These are phyloP conservation scores for Epizoanthus scotinus DNA, from an alignment of 92 coral and sea anemone species.

Conservation along the genomic window DNA sequence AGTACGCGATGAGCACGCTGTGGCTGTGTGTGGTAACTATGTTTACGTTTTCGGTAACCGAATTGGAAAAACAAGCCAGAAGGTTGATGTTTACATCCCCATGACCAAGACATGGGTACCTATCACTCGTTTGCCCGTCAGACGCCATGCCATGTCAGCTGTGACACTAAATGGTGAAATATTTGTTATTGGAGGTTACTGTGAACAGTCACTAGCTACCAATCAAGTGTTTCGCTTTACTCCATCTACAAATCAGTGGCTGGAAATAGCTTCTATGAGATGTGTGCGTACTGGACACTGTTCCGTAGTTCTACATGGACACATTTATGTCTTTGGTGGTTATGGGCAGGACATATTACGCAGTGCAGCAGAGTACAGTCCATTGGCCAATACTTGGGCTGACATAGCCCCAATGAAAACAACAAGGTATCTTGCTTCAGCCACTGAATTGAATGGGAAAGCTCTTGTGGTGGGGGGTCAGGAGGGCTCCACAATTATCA, in stretches of 20 bases:
- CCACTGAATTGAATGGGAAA: slow-evolving; percentile 55
- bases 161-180: slow-evolving; percentile 61
- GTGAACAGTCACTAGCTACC: slow-evolving; percentile 55
- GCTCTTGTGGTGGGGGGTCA: slow-evolving; percentile 72
- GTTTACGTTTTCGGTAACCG: slow-evolving; percentile 63
- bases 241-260: slow-evolving; percentile 69
- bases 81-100: slow-evolving; percentile 69
- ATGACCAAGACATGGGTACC: slow-evolving; percentile 58
- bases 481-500: slow-evolving; percentile 45
- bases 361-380: slow-evolving; percentile 57
- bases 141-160: slow-evolving; percentile 64
- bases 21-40: slow-evolving; percentile 53
- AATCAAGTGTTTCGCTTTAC: slow-evolving; percentile 70
- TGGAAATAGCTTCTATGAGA: slow-evolving; percentile 64
- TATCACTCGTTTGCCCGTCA: slow-evolving; percentile 50
- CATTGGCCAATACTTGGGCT: slow-evolving; percentile 58
- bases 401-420: slow-evolving; percentile 60
- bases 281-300: slow-evolving; percentile 70
- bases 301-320: slow-evolving; percentile 61
- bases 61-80: slow-evolving; percentile 46
- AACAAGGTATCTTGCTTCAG: slow-evolving; percentile 64
- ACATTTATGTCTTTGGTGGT: slow-evolving; percentile 80
- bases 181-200: slow-evolving; percentile 75
- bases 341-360: slow-evolving; percentile 55
- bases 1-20: slow-evolving; percentile 69